phyloP scores from a whole-genome alignment of 1,140 invertebrate genomes.

The Drosophila triauraria region DNA sequence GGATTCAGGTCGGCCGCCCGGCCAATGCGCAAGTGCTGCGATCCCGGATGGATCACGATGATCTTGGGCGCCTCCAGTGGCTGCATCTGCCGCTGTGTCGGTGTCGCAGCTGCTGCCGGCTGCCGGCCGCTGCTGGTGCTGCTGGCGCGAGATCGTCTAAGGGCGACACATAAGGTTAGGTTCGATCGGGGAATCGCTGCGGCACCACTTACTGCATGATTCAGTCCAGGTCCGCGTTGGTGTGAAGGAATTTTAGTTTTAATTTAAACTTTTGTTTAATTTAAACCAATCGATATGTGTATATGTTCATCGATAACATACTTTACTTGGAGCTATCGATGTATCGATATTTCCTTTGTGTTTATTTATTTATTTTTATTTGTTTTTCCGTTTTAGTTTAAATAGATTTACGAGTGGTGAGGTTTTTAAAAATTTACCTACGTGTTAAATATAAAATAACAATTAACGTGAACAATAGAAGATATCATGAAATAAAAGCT shows the following conservation, averaged over 20 bases:
- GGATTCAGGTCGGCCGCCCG: slow-evolving; percentile 95
- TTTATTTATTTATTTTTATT: not conserved
- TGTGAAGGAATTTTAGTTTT: not conserved
- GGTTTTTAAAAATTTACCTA: not conserved
- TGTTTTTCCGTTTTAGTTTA: no score
- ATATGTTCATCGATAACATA: not conserved
- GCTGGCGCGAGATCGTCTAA: slow-evolving; percentile 68
- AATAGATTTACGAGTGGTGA: not conserved
- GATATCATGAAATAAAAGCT: not conserved
- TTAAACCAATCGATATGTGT: slow-evolving; percentile 1
- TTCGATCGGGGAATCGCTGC: no score
- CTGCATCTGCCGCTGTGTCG: slow-evolving; percentile 29
- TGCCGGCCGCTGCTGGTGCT: slow-evolving; percentile 70
- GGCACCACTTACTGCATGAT: slow-evolving; percentile 11
- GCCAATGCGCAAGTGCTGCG: slow-evolving; percentile 94
- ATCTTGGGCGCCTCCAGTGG: slow-evolving; percentile 88
- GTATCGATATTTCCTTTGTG: not conserved
- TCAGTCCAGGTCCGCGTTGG: not conserved
- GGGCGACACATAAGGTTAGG: not conserved
- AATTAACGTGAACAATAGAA: not conserved
- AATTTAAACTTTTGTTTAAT: slow-evolving; percentile 1
- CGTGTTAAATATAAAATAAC: not conserved
- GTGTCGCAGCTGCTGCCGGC: not conserved
- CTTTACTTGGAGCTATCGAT: no score
- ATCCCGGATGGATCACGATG: slow-evolving; percentile 98